Conservation (phyloP, 2,888 invertebrate genomes). For the Acronicta aceris region DNA sequence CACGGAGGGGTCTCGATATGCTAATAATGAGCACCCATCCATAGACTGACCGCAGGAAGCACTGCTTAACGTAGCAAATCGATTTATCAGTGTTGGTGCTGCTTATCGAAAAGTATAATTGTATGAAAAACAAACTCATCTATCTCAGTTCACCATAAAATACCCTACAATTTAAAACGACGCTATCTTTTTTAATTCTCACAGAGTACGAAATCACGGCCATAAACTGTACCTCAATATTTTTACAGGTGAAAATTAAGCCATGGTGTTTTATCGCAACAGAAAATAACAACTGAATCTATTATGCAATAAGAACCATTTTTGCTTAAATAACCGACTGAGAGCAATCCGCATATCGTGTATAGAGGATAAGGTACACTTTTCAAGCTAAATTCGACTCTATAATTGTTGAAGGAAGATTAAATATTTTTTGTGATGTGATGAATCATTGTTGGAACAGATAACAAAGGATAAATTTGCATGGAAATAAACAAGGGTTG, state of each 20-base stretch:
- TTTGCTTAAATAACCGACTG: slow-evolving; percentile 41
- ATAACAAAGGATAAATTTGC: slow-evolving; percentile 81
- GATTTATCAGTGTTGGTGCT: too few relatives aligned
- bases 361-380: slow-evolving; percentile 27
- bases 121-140: background rate
- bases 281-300: slow-evolving; percentile 43
- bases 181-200: slow-evolving; percentile 30
- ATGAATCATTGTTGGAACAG: slow-evolving; percentile 69
- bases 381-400: slow-evolving; percentile 16
- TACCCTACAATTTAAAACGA: slow-evolving; percentile 17
- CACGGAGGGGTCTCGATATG: too few relatives aligned
- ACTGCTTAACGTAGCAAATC: too few relatives aligned
- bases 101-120: background rate
- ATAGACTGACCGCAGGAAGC: too few relatives aligned
- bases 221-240: slow-evolving; percentile 45
- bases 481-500: slow-evolving; percentile 82
- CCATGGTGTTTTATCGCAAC: slow-evolving; percentile 20
- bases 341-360: slow-evolving; percentile 39
- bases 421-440: slow-evolving; percentile 15
- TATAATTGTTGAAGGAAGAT: slow-evolving; percentile 16
- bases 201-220: slow-evolving; percentile 26
- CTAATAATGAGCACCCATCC: too few relatives aligned
- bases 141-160: slow-evolving; percentile 16
- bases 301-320: slow-evolving; percentile 38
- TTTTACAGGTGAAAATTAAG: slow-evolving; percentile 56